phyloP scores from a whole-genome alignment of 2,888 invertebrate genomes.

The Corythucha ciliata region DNA sequence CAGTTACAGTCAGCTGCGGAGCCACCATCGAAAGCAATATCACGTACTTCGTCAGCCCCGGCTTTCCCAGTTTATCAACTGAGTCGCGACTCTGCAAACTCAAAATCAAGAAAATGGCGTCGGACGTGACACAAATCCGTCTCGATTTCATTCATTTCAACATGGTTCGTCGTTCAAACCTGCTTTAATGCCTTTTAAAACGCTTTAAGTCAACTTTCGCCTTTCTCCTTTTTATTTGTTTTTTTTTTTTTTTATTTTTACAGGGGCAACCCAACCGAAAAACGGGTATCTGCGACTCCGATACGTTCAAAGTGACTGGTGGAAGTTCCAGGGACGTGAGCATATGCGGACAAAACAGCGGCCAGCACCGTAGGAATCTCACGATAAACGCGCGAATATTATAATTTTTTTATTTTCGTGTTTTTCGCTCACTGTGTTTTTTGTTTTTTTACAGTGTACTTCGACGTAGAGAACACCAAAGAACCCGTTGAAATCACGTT shows the following conservation, averaged over 20 bases:
- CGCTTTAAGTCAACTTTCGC: background rate
- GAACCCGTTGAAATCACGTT: conserved; percentile 46
- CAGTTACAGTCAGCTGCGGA: conserved; percentile 48
- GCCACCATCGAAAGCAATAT: conserved; percentile 64
- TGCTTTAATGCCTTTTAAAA: background rate
- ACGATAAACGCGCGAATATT: background rate
- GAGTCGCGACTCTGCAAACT: conserved; percentile 60
- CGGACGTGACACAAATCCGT: conserved; percentile 71
- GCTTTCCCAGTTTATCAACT: conserved; percentile 66
- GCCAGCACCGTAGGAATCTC: conserved; percentile 62
- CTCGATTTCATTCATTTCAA: conserved; percentile 77
- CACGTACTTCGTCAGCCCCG: conserved; percentile 73
- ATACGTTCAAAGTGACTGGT: conserved; percentile 51
- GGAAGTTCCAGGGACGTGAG: conserved; percentile 51
- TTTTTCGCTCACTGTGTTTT: no score
- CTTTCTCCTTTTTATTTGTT: no score
- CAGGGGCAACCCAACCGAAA: conserved; percentile 73
- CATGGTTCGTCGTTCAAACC: conserved; percentile 45
- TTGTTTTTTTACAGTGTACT: conserved; percentile 51
- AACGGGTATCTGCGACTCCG: conserved; percentile 70
- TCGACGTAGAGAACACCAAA: conserved; percentile 51
- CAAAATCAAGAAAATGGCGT: conserved; percentile 62
- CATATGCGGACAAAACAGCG: conserved; percentile 72
- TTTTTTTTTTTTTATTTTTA: no score
- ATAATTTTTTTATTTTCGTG: background rate